These are phyloP conservation scores for Cheumatopsyche charites DNA, from an alignment of 1,140 invertebrate species.

Conservation along the genomic window DNA sequence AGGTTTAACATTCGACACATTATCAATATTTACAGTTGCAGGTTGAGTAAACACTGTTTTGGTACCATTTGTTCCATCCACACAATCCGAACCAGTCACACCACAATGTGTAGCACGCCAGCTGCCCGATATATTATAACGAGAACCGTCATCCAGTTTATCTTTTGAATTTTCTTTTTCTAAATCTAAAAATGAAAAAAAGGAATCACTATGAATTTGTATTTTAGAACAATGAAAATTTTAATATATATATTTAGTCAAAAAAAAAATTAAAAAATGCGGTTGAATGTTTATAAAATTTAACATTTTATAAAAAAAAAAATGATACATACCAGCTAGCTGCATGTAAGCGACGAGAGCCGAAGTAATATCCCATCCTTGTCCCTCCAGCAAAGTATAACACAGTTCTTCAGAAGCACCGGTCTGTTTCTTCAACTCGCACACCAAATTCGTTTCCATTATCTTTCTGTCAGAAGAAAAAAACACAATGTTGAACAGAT, in stretches of 20 bases:
- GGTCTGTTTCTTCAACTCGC: slow-evolving; percentile 44
- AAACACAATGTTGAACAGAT: too few relatives aligned
- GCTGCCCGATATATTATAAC: slow-evolving; percentile 45
- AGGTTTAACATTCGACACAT: slow-evolving; percentile 35
- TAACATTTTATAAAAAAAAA: background rate
- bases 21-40: slow-evolving; percentile 36
- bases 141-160: slow-evolving; percentile 33
- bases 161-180: slow-evolving; percentile 39
- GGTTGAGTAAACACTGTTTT: slow-evolving; percentile 36
- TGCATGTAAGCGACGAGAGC: slow-evolving; percentile 44
- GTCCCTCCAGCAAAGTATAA: slow-evolving; percentile 40
- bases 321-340: slow-evolving; percentile 35
- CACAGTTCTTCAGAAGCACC: slow-evolving; percentile 48
- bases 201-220: background rate
- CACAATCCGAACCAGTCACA: slow-evolving; percentile 14
- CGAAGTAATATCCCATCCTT: slow-evolving; percentile 45
- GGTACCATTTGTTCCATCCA: slow-evolving; percentile 24
- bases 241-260: too few relatives aligned
- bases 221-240: too few relatives aligned
- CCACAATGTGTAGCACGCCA: slow-evolving; percentile 40
- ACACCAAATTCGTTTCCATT: slow-evolving; percentile 47
- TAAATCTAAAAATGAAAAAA: slow-evolving; percentile 18
- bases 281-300: background rate
- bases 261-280: too few relatives aligned
- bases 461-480: background rate